Evolutionary conservation across 2,888 invertebrate genomes (phyloP), one percentile per base, ranked within the genome.

Genomic region (Sturmia bella): DNA sequence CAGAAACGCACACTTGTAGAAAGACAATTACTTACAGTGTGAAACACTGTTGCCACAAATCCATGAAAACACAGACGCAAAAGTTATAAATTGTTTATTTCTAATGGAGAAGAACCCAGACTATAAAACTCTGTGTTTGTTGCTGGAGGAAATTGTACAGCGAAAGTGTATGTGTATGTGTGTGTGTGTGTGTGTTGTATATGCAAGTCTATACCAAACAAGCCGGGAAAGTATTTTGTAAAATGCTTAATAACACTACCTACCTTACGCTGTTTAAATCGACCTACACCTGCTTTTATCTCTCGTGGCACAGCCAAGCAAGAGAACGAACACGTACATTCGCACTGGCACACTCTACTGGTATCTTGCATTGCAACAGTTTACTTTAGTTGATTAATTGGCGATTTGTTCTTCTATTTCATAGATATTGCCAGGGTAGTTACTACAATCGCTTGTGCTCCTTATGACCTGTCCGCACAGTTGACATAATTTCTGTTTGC

Each of bases 341-440:
- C 17, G 15, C 9, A 5, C 50, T 21, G 15, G 32, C 5, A 50
- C 59, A 48, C 48, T 15, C 45, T 69, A 43, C 2, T 48, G 57
- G 48, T 37, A 48, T 21, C 15, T 50, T 66, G 39, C 41, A 52
- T 54, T 57, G 69, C 77, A 69, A 68, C 66, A 74, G 78, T 77
- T 74, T 50, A 73, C 81, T 80, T 63, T 73, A 77, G 83, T 75
- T 85, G 84, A 84, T 84, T 82, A 84, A 84, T 84, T 78, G 85
- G 56, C 84, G 73, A 84, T 83, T 84, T 82, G 81, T 69, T 80
- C 21, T 43, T 66, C 41, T 66, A 66, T 70, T 80, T 59, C 57
- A 17, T 50, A 69, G 24, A 32, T 68, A 66, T 57, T 37, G 24
- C 50, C n/a, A n/a, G 57, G 37, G 56, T 50, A 19, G 39, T 19